Evolutionary conservation across 2,113 vertebrate genomes (phyloP), one percentile per base, ranked within the genome.

Genomic region (Haemorhous mexicanus): DNA sequence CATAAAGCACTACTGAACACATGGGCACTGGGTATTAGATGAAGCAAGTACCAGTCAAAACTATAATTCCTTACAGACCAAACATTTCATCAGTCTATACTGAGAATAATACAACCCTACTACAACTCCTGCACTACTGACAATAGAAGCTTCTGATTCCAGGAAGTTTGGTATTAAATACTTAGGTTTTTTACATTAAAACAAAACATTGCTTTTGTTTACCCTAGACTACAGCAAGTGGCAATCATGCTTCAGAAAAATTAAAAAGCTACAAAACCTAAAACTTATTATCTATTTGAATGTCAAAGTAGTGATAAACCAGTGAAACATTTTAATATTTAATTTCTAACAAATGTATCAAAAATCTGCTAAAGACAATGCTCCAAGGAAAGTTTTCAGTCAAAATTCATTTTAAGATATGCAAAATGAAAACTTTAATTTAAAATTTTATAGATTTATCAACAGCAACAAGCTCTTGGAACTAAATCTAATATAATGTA

Each of bases 21-120:
- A 6, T 1, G 8, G 33, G 24, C 23, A 84, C 16, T 1, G 0
- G 0, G 1, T 67, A 30, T 47, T 63, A 50, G 1, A 55, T 7
- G 27, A 93, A 69, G 27, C 5, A 46, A 72, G 9, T 21, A 85
- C 1, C 21, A 76, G 23, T 14, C 43, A 66, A 44, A 80, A 59
- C 49, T 59, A 21, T 0, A 67, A 23, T 10, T 59, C 32, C 32
- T 68, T 53, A 87, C 14, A 78, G 10, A 84, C 1, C 16, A 39
- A 72, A 88, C 3, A 24, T 24, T 74, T 62, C 1, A 11, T 64
- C 43, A 66, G 13, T 32, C 12, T 68, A 6, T 17, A 67, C 33
- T 21, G 20, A 84, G 33, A 81, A 61, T 41, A 92, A 89, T 56
- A 3, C 8, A 59, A 39, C 4, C 7, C 14, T 32, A 50, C 23